Evolutionary conservation across 1,140 invertebrate genomes (phyloP).

Genomic region (Macrobrachium nipponense): DNA sequence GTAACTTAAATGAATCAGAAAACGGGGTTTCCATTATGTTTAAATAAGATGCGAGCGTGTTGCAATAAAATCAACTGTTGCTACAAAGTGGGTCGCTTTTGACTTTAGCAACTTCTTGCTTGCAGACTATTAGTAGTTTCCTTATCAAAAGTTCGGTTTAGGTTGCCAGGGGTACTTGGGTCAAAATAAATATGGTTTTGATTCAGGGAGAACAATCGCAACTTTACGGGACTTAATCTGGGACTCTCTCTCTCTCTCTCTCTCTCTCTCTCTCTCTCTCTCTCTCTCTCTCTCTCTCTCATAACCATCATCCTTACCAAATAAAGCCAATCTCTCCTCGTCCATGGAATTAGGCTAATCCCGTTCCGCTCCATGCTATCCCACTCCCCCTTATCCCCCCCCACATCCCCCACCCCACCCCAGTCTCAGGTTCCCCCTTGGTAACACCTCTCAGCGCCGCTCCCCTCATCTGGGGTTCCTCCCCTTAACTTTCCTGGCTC

Average conservation of each 20-base stretch:
- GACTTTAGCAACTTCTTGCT: too few species aligned
- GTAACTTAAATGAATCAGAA: too few species aligned
- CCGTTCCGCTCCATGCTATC: not conserved
- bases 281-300: slow-evolving; percentile 8
- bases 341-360: slow-evolving; percentile 38
- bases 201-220: not conserved
- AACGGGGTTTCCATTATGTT: too few species aligned
- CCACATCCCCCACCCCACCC: not conserved
- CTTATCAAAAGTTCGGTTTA: too few species aligned
- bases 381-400: not conserved
- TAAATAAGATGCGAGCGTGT: too few species aligned
- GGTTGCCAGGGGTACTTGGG: too few species aligned
- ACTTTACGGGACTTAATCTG: not conserved
- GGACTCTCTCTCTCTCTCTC: not conserved
- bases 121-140: too few species aligned
- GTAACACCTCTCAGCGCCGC: not conserved
- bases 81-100: too few species aligned
- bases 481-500: not conserved
- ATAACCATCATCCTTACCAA: slow-evolving; percentile 16
- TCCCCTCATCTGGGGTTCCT: not conserved
- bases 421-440: not conserved
- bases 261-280: slow-evolving; percentile 7
- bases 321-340: slow-evolving; percentile 30
- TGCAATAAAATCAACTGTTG: too few species aligned
- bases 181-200: too few species aligned